Percentiles rank a stretch among this genome's conserved stretches.
phyloP scores from a whole-genome alignment of 2,797 vertebrate genomes.

The Florisuga fusca region DNA sequence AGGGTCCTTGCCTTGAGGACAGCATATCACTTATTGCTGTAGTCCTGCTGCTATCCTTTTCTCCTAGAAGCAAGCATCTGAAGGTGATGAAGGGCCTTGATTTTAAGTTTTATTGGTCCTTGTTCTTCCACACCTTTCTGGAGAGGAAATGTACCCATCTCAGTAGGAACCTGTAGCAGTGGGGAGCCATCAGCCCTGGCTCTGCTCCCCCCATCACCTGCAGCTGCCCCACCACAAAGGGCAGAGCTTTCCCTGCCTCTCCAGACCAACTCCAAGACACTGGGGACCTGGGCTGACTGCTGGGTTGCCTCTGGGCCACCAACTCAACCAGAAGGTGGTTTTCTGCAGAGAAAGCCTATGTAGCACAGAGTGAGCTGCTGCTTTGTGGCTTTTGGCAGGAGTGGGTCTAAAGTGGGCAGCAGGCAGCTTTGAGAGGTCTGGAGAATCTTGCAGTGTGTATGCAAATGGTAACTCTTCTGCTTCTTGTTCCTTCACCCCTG shows the following conservation, averaged over 20 bases:
- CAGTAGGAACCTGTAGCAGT: neutral
- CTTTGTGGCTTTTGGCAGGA: neutral
- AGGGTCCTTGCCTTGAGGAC: neutral
- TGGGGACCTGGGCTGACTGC: neutral
- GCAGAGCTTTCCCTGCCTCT: neutral
- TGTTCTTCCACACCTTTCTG: neutral
- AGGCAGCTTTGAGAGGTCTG: neutral
- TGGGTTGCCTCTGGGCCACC: neutral
- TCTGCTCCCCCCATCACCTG: neutral
- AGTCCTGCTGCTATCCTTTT: neutral
- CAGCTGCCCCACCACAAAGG: neutral
- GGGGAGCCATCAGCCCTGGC: neutral
- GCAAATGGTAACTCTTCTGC: conserved; percentile 79
- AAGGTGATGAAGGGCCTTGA: neutral
- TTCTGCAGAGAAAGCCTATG: neutral
- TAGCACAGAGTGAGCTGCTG: neutral
- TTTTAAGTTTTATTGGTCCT: neutral
- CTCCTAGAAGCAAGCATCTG: neutral
- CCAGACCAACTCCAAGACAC: accelerated
- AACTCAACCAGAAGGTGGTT: neutral
- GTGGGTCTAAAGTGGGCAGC: neutral
- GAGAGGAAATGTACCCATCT: neutral
- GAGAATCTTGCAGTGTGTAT: conserved; percentile 60
- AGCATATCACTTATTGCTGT: accelerated
- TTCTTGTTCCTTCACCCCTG: conserved; percentile 78